Evolutionary conservation across 2,113 vertebrate species (phyloP).

Genomic region (Nyctereutes procyonoides): DNA sequence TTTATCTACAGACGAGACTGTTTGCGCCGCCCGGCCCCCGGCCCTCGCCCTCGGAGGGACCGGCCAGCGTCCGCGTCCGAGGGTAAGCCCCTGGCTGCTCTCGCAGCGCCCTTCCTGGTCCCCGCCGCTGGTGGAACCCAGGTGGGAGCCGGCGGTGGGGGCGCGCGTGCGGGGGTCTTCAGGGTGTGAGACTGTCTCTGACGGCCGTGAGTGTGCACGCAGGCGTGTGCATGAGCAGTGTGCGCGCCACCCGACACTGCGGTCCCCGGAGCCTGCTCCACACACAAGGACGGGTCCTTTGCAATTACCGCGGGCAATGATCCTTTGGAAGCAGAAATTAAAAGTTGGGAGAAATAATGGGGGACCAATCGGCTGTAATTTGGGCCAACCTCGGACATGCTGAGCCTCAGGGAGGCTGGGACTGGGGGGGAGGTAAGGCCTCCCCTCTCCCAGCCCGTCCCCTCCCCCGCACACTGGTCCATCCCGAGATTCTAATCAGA

Average conservation of each 20-base stretch:
- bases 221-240: neutral
- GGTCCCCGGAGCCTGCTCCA: slow-evolving; percentile 86
- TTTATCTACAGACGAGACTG: neutral
- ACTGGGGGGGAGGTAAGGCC: slow-evolving; percentile 74
- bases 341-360: slow-evolving; percentile 97
- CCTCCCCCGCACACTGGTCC: slow-evolving; percentile 70
- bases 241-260: slow-evolving; percentile 43
- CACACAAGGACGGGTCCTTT: slow-evolving; percentile 94
- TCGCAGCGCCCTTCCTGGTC: neutral
- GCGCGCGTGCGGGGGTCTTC: neutral
- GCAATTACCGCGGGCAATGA: slow-evolving; percentile 98
- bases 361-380: slow-evolving; percentile 94
- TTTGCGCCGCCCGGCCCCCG: neutral
- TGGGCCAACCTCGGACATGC: slow-evolving; percentile 90
- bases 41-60: neutral
- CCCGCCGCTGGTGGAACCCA: neutral
- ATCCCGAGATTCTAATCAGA: slow-evolving; percentile 88
- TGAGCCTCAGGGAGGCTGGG: slow-evolving; percentile 90
- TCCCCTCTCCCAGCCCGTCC: slow-evolving; percentile 70
- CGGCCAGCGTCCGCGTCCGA: neutral
- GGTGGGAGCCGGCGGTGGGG: slow-evolving; percentile 17
- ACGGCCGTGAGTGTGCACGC: neutral
- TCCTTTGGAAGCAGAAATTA: slow-evolving; percentile 97
- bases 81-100: too few species aligned
- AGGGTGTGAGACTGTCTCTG: neutral